A percentile compares a stretch with the other conserved stretches of the same genome.
phyloP scores from a whole-genome alignment of 2,113 vertebrate species.

The Pontoporia blainvillei region DNA sequence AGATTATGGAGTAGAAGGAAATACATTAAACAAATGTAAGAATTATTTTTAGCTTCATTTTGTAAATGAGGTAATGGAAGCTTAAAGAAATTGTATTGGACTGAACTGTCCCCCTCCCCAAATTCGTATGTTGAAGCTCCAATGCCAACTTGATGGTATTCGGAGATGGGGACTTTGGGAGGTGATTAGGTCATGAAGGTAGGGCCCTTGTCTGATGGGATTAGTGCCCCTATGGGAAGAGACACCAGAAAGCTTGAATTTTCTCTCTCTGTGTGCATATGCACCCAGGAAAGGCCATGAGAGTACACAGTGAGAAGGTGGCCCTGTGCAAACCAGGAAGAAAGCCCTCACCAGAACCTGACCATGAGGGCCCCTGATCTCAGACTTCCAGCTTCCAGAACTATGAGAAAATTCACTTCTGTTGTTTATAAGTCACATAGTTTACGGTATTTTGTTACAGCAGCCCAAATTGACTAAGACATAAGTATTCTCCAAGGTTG shows the following conservation, averaged over 20 bases:
- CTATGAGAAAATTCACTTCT: neutral
- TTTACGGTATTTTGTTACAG: neutral
- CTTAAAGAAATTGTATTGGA: neutral
- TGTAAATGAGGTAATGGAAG: neutral
- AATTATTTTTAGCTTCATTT: neutral
- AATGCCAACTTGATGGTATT: neutral
- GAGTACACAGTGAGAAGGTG: neutral
- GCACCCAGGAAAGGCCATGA: fast-evolving
- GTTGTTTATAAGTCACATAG: neutral
- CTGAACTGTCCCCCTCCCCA: neutral
- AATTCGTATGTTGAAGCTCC: neutral
- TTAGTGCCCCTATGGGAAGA: neutral
- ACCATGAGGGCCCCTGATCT: neutral
- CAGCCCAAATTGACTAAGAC: neutral
- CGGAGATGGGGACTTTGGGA: neutral
- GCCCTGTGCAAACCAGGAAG: neutral
- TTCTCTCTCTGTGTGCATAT: neutral
- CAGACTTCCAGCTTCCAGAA: neutral
- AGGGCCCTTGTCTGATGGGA: neutral
- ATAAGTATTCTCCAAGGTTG: neutral
- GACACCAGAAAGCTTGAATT: neutral
- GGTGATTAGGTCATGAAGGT: neutral
- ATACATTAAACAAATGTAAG: neutral
- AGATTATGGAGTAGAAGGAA: neutral
- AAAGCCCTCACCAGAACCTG: neutral